A percentile compares a stretch with the other conserved stretches of the same genome.
These are phyloP conservation scores for Nemapogon koenigi DNA, from an alignment of 2,888 invertebrate species.

Conservation along the genomic window DNA sequence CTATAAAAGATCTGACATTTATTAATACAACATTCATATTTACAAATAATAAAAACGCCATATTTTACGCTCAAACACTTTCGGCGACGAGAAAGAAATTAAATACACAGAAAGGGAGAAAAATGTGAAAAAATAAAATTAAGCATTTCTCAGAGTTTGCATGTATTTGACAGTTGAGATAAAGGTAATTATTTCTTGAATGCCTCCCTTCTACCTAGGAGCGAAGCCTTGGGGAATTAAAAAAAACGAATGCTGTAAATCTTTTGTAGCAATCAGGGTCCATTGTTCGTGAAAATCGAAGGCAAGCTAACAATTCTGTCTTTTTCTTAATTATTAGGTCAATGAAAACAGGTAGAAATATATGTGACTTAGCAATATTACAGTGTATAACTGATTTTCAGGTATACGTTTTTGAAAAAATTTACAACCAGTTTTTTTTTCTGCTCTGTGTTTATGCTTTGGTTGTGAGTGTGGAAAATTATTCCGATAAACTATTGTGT, in stretches of 20 bases:
- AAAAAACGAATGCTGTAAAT: constrained; percentile 9
- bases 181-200: constrained; percentile 37
- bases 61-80: constrained; percentile 1
- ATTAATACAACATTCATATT: neutral
- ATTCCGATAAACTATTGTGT: no score
- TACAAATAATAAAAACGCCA: neutral
- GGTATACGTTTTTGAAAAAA: no score
- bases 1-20: neutral
- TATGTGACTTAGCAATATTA: no score
- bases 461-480: no score
- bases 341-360: no score
- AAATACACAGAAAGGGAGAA: neutral
- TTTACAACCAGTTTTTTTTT: no score
- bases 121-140: neutral
- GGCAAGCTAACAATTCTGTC: no score
- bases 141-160: neutral
- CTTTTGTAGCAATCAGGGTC: constrained; percentile 24
- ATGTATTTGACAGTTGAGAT: constrained; percentile 31
- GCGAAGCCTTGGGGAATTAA: constrained; percentile 5
- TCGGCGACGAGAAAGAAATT: neutral
- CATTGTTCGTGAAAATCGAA: constrained; percentile 16
- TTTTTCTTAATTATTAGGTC: no score
- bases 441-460: no score
- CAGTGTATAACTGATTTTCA: no score
- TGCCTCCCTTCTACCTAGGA: constrained; percentile 16